Base-by-base conservation (phyloP, 64 coral and sea anemone species). In the Cladopsammia gracilis region DNA sequence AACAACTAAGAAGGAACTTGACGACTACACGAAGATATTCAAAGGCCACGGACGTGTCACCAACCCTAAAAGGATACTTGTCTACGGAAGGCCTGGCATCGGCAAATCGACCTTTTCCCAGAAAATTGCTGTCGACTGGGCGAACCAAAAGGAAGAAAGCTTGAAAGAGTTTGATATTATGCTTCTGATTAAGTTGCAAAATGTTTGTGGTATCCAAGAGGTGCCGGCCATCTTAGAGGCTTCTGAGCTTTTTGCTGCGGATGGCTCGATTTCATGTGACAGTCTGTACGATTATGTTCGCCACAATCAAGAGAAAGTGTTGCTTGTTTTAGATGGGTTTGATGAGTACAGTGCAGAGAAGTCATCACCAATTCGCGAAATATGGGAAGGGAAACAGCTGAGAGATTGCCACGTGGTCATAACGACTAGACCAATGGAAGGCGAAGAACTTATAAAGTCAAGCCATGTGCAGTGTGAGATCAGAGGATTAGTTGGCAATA, bases 41-140 rank as follows among this genome's bases (percentile, higher is more conserved):
- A 58, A 64, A 76, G 86, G 71, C 19, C 58, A 73, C 19, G 70
- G 18, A 20, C 86, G 86, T 48, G 5, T 15, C 57, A 61, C 34
- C 34, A 50, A 49, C 26, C 73, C 87, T 62, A 89, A 62, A 18
- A 44, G 87, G 25, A 64, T 89, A 1, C 56, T 89, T 9, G 72
- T 89, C 16, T 76, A 89, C 43, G 87, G 87, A 48, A 89, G 26
- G 19, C 54, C 87, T 76, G 87, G 87, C 58, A 76, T 89, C 26
- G 87, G 87, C 9, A 89, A 89, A 60, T 89, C 87, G 9, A 89
- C 87, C 43, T 89, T 89, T 76, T 73, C 75, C 3, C 58, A 76
- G 44, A 89, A 76, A 62, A 44, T 89, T 58, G 87, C 87, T n/a
- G 71, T 89, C 6, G 87, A 89, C 87, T 89, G 87, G 87, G 71